Evolutionary conservation across 2,797 vertebrate genomes (phyloP), one percentile per base, ranked within the genome.

Genomic region (Sebastes alutus): DNA sequence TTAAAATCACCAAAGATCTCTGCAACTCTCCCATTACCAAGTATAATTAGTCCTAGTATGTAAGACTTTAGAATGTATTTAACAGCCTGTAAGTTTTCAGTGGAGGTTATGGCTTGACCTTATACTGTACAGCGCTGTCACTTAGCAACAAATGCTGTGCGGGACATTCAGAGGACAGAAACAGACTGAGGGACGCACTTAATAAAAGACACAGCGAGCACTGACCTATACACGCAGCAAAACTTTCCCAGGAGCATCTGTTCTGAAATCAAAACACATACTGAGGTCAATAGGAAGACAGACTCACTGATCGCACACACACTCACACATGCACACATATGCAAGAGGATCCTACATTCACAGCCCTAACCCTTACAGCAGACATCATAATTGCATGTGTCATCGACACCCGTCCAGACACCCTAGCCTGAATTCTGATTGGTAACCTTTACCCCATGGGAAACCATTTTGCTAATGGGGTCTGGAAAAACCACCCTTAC

Each of bases 211-310:
- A 77, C 38, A 71, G 76, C 46, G 59, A 85, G 80, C 14, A 33
- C 69, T 80, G 91, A 90, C 88, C 85, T 91, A 85, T 46, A 63
- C 68, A 56, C 7, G 10, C 70, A 76, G 73, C 64, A 33, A 85
- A 89, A 90, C 77, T 88, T 89, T 88, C 77, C 69, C 58, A 29
- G 33, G 75, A 91, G 89, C 90, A 93, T 93, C 91, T 93, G 91
- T 80, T 95, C 87, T 63, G 46, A 77, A 72, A 82, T 54, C 67
- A 72, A 79, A 82, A 56, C 29, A 66, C 66, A 82, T 14, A 55
- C 49, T 62, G 67, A 88, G 82, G 88, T 88, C 85, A 88, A 35
- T 1, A 25, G 10, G 25, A 83, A 86, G 79, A 87, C 64, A 5
- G 49, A 79, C 83, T 55, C 42, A 63, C 63, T 69, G 70, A 80